Percentiles rank a stretch among this genome's conserved stretches.
Conservation (phyloP, 2,888 invertebrate genomes). For the Axea sp. region DNA sequence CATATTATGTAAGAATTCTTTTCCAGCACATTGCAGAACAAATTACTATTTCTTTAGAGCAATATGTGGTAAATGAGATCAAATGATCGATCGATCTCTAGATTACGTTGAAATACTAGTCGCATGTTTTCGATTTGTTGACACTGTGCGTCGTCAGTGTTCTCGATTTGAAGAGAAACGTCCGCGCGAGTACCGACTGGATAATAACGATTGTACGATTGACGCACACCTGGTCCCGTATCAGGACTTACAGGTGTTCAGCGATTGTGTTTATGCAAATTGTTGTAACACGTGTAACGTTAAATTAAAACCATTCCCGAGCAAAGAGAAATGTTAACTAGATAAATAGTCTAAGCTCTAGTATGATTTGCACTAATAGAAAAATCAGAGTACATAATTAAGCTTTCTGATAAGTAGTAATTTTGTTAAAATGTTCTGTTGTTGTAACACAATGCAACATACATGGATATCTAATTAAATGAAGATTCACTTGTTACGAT, state of each 20-base stretch:
- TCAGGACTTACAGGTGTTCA: conserved; percentile 26
- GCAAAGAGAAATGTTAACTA: no score
- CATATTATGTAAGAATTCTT: conserved; percentile 5
- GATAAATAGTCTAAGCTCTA: no score
- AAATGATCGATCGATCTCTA: conserved; percentile 61
- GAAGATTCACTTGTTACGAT: conserved; percentile 22
- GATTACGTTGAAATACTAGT: conserved; percentile 68
- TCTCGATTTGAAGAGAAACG: conserved; percentile 45
- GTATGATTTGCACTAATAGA: no score
- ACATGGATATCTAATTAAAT: background rate
- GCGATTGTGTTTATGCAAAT: conserved; percentile 35
- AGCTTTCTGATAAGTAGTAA: conserved; percentile 25
- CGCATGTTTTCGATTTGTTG: conserved; percentile 68
- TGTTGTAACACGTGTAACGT: conserved; percentile 1
- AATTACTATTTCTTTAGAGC: conserved; percentile 63
- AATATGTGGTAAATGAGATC: conserved; percentile 4
- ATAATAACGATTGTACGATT: conserved; percentile 7
- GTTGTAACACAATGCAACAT: conserved; percentile 1
- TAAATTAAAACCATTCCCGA: conserved; percentile 7
- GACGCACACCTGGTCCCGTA: conserved; percentile 24
- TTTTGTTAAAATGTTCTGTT: conserved; percentile 26
- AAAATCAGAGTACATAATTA: no score
- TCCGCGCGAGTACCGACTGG: background rate
- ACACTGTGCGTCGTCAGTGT: conserved; percentile 64
- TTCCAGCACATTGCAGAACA: conserved; percentile 62